Base-by-base conservation (phyloP, 2,888 invertebrate species). In the Tromatobia lineatoria region DNA sequence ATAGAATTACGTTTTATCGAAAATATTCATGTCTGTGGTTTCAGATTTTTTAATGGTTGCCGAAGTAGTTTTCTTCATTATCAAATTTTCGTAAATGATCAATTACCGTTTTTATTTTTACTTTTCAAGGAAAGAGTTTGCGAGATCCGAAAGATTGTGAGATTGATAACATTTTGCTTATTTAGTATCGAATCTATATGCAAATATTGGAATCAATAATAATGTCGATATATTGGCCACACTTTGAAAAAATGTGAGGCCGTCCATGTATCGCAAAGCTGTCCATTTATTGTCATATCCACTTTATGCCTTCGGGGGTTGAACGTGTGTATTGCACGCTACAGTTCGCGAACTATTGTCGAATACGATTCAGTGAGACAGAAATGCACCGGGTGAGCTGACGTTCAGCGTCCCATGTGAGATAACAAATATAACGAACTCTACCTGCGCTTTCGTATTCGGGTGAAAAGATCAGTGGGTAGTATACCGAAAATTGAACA, bases 401-500 rank as follows among this genome's bases (percentile, higher is more conserved):
- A 25, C 57, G 15, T 25, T 13, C 3, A 57, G 13, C 42, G 61
- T 64, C 18, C 10, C 61, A 4, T 38, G 64, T 20, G 42, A 42
- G 38, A 57, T 15, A 13, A 23, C 15, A 57, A 13, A n/a, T n/a
- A n/a, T n/a, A n/a, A 23, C 57, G 64, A 66, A 18, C 18, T 23
- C 42, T 50, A 50, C 11, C 42, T 66, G 23, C 10, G 10, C 42
- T 42, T 20, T 20, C 13, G 20, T 20, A 34, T 11, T 25, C 57
- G 57, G 3, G 18, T 70, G 52, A 38, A 34, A 52, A 70, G 34
- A 52, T 52, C 69, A 52, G 18, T 52, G 52, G 38, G 34, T 15
- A 34, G 52, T 11, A 18, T 13, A 76, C 34, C 34, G 23, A n/a
- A 64, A 81, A 70, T 76, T 64, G 52, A 77, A 71, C 54, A 18